phyloP scores from a whole-genome alignment of 2,888 invertebrate genomes.

The Seira musarum region DNA sequence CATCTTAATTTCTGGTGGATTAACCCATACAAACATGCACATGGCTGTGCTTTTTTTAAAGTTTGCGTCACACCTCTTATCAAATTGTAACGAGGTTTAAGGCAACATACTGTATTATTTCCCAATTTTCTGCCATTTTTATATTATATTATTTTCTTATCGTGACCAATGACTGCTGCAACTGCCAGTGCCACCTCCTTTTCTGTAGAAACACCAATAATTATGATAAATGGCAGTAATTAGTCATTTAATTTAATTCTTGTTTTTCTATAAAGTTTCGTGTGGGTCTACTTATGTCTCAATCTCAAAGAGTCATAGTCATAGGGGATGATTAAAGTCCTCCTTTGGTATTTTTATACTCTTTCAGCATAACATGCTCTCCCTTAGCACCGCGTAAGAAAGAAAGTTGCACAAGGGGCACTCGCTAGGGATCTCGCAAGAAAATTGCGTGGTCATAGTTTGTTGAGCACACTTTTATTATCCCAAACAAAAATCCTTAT shows the following conservation, averaged over 20 bases:
- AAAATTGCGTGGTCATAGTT: conserved; percentile 52
- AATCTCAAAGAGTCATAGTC: neutral
- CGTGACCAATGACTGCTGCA: conserved; percentile 11
- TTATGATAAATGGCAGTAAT: conserved; percentile 34
- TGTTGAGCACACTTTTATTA: conserved; percentile 45
- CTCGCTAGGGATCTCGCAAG: conserved; percentile 7
- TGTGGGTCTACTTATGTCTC: conserved; percentile 29
- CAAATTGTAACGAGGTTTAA: too few relatives aligned
- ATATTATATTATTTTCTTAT: too few relatives aligned
- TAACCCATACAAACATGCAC: neutral
- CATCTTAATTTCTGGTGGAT: neutral
- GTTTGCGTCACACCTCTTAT: conserved; percentile 42
- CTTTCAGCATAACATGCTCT: neutral
- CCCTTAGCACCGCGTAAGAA: neutral
- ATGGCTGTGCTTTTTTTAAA: conserved; percentile 3
- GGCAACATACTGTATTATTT: neutral
- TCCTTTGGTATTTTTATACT: neutral
- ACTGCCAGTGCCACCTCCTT: too few relatives aligned
- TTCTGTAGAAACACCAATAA: conserved; percentile 7
- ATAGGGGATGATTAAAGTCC: neutral
- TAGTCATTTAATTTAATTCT: conserved; percentile 48
- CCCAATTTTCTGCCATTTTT: conserved; percentile 9
- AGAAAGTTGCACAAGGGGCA: conserved; percentile 27
- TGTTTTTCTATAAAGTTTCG: conserved; percentile 25
- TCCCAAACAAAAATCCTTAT: neutral